Conservation (phyloP, 2,113 vertebrate species). For the Paraplagusia blochii region DNA sequence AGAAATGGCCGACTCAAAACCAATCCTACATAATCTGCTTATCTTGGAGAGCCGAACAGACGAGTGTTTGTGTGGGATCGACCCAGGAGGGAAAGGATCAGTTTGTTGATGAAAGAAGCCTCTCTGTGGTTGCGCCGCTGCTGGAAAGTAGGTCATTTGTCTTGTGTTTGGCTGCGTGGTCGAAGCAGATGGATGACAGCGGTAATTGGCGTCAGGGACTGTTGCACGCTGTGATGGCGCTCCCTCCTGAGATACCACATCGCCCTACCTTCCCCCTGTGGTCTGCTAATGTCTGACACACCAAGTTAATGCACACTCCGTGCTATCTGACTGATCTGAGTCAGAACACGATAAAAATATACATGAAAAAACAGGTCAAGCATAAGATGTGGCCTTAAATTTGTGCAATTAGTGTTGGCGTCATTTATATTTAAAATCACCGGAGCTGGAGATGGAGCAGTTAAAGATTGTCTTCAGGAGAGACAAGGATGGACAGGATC, state of each 20-base stretch:
- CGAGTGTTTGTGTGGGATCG: conserved; percentile 6
- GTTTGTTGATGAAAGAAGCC: conserved; percentile 51
- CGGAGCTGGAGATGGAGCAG: too few species aligned
- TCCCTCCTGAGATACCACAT: conserved; percentile 45
- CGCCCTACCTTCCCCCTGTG: conserved; percentile 30
- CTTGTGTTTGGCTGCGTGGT: conserved; percentile 54
- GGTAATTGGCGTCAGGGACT: conserved; percentile 65
- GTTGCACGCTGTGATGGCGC: conserved; percentile 42
- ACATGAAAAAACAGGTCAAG: too few species aligned
- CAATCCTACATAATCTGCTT: not conserved
- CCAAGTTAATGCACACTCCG: conserved; percentile 12
- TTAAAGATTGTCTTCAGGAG: too few species aligned
- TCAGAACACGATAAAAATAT: too few species aligned
- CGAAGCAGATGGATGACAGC: conserved; percentile 69
- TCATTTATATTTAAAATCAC: too few species aligned
- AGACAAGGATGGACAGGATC: too few species aligned
- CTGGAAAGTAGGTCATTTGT: conserved; percentile 67
- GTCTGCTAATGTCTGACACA: conserved; percentile 30
- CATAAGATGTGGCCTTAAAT: too few species aligned
- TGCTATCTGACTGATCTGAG: not conserved
- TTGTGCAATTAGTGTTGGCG: too few species aligned
- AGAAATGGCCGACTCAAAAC: not conserved
- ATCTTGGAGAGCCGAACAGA: conserved; percentile 11
- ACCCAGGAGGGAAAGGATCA: conserved; percentile 15
- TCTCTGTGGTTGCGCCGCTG: conserved; percentile 47